Evolutionary conservation across 2,888 invertebrate genomes (phyloP), one percentile per base, ranked within the genome.

Genomic region (Leptarthrus brevirostris): DNA sequence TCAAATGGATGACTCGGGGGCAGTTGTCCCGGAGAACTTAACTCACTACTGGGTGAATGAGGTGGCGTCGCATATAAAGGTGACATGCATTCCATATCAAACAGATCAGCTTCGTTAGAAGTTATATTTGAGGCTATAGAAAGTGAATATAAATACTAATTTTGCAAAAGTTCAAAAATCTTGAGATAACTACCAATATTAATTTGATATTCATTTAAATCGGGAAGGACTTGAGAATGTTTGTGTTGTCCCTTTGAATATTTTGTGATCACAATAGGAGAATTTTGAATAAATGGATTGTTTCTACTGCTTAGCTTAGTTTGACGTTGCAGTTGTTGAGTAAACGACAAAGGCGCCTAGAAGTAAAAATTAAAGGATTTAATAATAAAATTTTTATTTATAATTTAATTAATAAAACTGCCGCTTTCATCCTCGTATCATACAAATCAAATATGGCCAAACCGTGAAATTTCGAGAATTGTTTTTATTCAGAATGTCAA

Each of bases 61-160:
- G 93, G 92, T 3, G 94, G 94, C 26, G 93, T 93, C 14, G 93
- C 92, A 83, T 94, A 94, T 61, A 94, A 88, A 3, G 94, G 94
- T 20, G 88, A 88, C 80, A 86, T 83, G 80, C 85, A 85, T 74
- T 84, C 85, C 83, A 85, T 83, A 74, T 85, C 85, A 77, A 85
- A 85, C 77, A 85, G 79, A 80, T 85, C 85, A 52, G 85, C 85
- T 77, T 85, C 85, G 74, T 84, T 85, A 34, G 82, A 81, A 71
- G 80, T 79, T 26, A 79, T 81, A 56, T 75, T 74, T 36, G 74
- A 64, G 12, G 71, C 74, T 61, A 34, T 12, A 54, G 8, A 54
- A 53, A 34, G 22, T n/a, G n/a, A n/a, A n/a, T n/a, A n/a, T n/a
- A n/a, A n/a, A n/a, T n/a, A n/a, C n/a, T n/a, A n/a, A n/a, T n/a